Evolutionary conservation across 2,113 vertebrate genomes (phyloP).

Genomic region (Lethenteron camtschaticum): DNA sequence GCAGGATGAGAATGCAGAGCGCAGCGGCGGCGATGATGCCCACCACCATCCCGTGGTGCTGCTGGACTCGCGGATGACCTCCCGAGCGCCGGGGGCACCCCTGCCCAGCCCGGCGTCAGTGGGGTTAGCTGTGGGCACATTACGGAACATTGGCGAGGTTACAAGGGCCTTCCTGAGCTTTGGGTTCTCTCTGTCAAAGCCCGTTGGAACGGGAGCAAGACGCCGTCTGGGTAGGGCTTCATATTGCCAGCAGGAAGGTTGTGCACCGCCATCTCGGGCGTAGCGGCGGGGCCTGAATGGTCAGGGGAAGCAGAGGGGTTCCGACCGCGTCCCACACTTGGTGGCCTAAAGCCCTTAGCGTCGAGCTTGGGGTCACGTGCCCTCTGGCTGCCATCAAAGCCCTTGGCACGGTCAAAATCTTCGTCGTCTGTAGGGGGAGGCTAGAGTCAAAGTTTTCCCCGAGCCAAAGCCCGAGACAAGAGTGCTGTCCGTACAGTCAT

Average conservation of each 20-base stretch:
- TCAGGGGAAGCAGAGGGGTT: constrained; percentile 58
- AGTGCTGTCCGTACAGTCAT: constrained; percentile 99
- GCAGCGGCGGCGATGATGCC: constrained; percentile 98
- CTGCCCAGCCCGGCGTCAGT: constrained; percentile 95
- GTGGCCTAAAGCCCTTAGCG: constrained; percentile 89
- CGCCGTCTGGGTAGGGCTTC: constrained; percentile 90
- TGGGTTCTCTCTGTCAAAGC: constrained; percentile 98
- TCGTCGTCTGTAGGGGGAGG: constrained; percentile 98
- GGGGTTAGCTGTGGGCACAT: constrained; percentile 99
- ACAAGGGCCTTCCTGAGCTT: constrained; percentile 95
- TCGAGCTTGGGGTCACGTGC: constrained; percentile 91
- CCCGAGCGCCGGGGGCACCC: constrained; percentile 78
- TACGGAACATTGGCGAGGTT: constrained; percentile 99
- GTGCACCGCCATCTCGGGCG: constrained; percentile 64
- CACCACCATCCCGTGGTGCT: constrained; percentile 99
- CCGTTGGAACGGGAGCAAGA: constrained; percentile 96
- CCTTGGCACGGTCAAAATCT: constrained; percentile 99
- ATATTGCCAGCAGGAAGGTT: constrained; percentile 88
- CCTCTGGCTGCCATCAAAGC: constrained; percentile 99
- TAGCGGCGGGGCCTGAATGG: constrained; percentile 88
- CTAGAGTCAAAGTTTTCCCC: constrained; percentile 99
- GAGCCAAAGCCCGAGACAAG: constrained; percentile 99
- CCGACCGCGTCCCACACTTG: background rate
- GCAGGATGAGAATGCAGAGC: constrained; percentile 99
- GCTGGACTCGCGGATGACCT: constrained; percentile 99